Evolutionary conservation across 2,113 vertebrate species (phyloP), one percentile per base, ranked within the genome.

Genomic region (Bos javanicus): DNA sequence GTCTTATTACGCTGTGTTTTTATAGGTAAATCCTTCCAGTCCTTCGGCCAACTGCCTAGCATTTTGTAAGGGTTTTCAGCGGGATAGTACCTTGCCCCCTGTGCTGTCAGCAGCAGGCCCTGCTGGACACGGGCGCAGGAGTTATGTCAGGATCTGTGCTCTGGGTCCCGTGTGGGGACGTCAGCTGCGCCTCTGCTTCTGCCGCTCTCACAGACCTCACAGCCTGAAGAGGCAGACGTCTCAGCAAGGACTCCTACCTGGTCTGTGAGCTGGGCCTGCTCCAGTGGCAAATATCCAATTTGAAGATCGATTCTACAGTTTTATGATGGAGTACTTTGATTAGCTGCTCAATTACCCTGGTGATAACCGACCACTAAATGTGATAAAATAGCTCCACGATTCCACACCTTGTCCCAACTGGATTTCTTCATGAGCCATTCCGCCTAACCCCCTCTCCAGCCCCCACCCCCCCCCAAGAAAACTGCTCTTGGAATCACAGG

Each of bases 311-410:
- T 21, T 64, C 81, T 78, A 21, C 56, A 30, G 52, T 33, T 96
- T 95, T 87, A 96, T n/a, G 64, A 91, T 8, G 25, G 33, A 82
- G 92, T 26, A 83, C 91, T 97, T 87, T 52, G 95, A 46, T n/a
- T 36, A 25, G n/a, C 13, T 16, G 4, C 91, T 96, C 78, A 57
- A 4, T 94, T 85, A 43, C 78, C 48, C 15, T 76, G 48, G 39
- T n/a, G 76, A 82, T 93, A 93, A 91, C 9, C 7, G 12, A 60
- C 30, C 39, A 4, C 23, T 64, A 64, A 64, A 5, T 26, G 54
- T 48, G 50, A 85, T 95, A 91, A 89, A n/a, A 92, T 25, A 54
- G 30, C 6, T 12, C 9, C n/a, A 26, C 16, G 48, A 71, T 81
- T 62, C 83, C 71, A 50, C 5, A 56, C 36, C 26, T 56, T 16